Conservation (phyloP, 2,797 vertebrate genomes). For the Smutsia temminckii region DNA sequence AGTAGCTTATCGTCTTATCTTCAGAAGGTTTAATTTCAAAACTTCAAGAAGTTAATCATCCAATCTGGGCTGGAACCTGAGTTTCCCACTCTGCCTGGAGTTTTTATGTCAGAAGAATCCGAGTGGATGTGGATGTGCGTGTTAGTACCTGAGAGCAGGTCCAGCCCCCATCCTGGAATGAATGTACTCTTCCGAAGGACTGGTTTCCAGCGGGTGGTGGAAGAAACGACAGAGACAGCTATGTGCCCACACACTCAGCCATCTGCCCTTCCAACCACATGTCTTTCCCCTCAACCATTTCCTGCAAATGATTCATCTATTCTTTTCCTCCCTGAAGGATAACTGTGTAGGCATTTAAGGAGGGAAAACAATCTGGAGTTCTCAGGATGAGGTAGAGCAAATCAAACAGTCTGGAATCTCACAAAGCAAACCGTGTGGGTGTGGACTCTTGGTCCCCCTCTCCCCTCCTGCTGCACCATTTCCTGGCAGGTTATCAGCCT, state of each 20-base stretch:
- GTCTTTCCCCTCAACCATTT: constrained; percentile 48
- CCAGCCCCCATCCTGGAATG: constrained; percentile 35
- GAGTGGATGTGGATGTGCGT: constrained; percentile 36
- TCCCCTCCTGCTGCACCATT: not conserved
- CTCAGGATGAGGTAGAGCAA: constrained; percentile 63
- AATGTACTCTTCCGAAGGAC: constrained; percentile 29
- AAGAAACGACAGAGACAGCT: constrained; percentile 67
- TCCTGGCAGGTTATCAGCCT: not conserved
- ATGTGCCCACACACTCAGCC: constrained; percentile 69
- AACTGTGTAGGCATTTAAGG: constrained; percentile 73
- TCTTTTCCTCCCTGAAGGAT: constrained; percentile 69
- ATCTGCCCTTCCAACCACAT: constrained; percentile 69
- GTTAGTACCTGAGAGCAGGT: constrained; percentile 58
- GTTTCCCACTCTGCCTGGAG: not conserved
- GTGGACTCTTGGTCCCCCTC: not conserved
- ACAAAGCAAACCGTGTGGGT: constrained; percentile 62
- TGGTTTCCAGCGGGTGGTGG: constrained; percentile 51
- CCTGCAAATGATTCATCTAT: constrained; percentile 78
- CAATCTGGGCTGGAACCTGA: not conserved
- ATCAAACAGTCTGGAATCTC: constrained; percentile 74
- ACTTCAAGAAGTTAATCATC: constrained; percentile 1
- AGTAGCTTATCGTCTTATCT: constrained; percentile 20
- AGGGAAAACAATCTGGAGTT: constrained; percentile 70
- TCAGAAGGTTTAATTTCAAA: not conserved
- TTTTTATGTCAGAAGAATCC: not conserved